Conservation (phyloP, 1,140 invertebrate species). For the Tetragnatha versicolor region DNA sequence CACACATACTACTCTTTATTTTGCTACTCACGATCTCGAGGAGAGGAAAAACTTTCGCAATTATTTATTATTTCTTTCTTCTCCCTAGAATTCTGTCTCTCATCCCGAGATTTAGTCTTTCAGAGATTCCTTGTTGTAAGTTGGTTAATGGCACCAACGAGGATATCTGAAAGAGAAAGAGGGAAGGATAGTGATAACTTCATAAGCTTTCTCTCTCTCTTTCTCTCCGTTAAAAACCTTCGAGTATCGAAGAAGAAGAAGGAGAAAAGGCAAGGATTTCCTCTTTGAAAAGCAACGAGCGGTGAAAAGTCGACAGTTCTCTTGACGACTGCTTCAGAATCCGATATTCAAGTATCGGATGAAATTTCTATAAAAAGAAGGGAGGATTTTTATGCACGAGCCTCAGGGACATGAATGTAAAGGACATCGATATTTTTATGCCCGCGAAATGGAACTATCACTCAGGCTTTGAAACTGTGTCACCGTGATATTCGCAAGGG, state of each 20-base stretch:
- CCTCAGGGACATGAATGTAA: no score
- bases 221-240: not conserved
- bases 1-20: not conserved
- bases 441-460: no score
- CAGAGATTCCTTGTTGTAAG: constrained; percentile 29
- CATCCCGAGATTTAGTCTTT: not conserved
- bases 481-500: no score
- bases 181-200: constrained; percentile 25
- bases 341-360: no score
- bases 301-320: no score
- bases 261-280: no score
- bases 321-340: no score
- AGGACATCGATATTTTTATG: no score
- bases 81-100: not conserved
- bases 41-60: constrained; percentile 24
- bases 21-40: constrained; percentile 21
- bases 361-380: no score
- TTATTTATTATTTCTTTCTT: constrained; percentile 19
- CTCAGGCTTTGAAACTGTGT: no score
- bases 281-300: no score
- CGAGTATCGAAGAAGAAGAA: not conserved
- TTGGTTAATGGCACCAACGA: constrained; percentile 29
- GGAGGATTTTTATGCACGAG: no score
- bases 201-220: constrained; percentile 14
- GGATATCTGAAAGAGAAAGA: not conserved